Evolutionary conservation across 2,797 vertebrate species (phyloP).

Genomic region (Chaenodraco wilsoni): DNA sequence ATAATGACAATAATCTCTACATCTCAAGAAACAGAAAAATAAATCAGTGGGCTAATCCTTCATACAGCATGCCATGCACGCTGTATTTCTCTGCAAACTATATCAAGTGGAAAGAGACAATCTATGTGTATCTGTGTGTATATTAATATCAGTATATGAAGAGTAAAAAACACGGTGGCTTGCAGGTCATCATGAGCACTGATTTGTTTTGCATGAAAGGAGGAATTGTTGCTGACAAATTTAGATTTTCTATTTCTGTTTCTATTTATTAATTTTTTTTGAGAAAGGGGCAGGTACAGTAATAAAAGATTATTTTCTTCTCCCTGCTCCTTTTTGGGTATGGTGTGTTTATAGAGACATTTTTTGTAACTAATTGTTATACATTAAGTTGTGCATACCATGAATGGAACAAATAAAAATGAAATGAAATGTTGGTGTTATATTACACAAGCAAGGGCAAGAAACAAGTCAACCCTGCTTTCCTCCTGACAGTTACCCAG

Average conservation of each 20-base stretch:
- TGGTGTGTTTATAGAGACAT: too few species aligned
- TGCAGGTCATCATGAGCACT: background rate
- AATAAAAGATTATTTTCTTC: too few species aligned
- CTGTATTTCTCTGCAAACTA: background rate
- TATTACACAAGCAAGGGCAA: too few species aligned
- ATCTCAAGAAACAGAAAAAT: background rate
- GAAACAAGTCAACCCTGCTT: background rate
- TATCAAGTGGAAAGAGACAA: background rate
- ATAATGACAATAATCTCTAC: background rate
- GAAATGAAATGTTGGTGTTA: too few species aligned
- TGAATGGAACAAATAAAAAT: too few species aligned
- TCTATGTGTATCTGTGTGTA: background rate
- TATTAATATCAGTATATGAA: background rate
- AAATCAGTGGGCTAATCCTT: background rate
- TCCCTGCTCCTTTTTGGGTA: too few species aligned
- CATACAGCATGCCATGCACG: background rate
- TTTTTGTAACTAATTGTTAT: too few species aligned
- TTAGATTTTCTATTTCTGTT: background rate
- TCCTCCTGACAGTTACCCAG: slow-evolving; percentile 20
- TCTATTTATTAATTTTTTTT: too few species aligned
- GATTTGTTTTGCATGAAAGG: background rate
- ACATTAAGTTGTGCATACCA: too few species aligned
- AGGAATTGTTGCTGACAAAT: background rate
- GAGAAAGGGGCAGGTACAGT: too few species aligned
- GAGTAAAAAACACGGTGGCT: background rate